phyloP scores from a whole-genome alignment of 2,113 vertebrate species.

The Melanerpes formicivorus region DNA sequence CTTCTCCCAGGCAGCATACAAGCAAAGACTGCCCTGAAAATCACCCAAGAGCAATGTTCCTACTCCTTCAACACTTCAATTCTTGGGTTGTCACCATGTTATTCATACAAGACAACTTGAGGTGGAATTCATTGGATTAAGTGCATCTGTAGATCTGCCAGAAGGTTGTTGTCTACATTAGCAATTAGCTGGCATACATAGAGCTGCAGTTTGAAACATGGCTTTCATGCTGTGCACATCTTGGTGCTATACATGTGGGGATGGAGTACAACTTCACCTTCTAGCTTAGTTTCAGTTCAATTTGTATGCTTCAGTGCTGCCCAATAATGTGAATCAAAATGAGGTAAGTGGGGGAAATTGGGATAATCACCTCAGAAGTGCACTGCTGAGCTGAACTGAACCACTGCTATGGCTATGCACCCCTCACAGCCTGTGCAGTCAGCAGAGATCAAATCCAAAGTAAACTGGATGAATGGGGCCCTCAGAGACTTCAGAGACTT shows the following conservation, averaged over 20 bases:
- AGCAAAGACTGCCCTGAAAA: neutral
- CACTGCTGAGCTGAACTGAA: neutral
- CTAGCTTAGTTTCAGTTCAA: neutral
- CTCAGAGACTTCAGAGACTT: neutral
- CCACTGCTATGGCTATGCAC: accelerated
- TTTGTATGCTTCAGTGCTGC: neutral
- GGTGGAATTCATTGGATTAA: neutral
- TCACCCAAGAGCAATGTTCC: accelerated
- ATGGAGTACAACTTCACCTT: neutral
- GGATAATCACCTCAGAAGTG: neutral
- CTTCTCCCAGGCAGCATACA: neutral
- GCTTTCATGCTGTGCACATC: neutral
- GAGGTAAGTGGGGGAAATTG: neutral
- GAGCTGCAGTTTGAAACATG: neutral
- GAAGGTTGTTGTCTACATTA: neutral
- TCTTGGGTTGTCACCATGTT: neutral
- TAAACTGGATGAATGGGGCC: neutral
- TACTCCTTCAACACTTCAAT: neutral
- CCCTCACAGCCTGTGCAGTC: neutral
- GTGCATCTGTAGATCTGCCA: neutral
- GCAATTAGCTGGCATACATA: neutral
- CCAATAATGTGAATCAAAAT: neutral
- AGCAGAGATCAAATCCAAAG: neutral
- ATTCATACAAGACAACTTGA: neutral
- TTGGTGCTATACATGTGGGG: neutral